A percentile compares a stretch with the other conserved stretches of the same genome.
Conservation (phyloP, 1,140 invertebrate genomes). For the Orius insidiosus region DNA sequence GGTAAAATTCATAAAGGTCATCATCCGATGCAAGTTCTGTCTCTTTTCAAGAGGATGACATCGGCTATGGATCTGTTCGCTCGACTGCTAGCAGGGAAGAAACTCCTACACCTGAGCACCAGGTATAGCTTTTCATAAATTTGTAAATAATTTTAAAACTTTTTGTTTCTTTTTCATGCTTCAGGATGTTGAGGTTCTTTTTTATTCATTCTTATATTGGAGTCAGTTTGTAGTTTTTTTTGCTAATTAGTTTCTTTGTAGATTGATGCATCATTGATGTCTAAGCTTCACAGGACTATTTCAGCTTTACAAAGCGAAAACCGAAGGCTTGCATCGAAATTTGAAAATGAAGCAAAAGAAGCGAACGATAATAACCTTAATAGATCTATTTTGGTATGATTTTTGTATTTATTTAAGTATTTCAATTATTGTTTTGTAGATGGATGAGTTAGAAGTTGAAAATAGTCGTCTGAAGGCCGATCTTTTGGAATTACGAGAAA, state of each 20-base stretch:
- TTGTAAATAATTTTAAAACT: too few species aligned
- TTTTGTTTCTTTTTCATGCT: too few species aligned
- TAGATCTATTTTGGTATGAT: background rate
- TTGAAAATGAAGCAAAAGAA: constrained; percentile 30
- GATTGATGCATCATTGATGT: constrained; percentile 52
- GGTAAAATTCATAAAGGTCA: constrained; percentile 30
- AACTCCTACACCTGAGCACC: constrained; percentile 30
- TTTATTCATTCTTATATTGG: too few species aligned
- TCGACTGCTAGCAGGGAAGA: constrained; percentile 29
- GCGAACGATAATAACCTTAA: too few species aligned
- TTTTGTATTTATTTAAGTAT: background rate
- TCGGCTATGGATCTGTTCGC: constrained; percentile 56
- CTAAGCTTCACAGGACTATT: constrained; percentile 68
- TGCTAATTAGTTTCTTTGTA: too few species aligned
- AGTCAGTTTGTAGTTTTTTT: too few species aligned
- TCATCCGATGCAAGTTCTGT: constrained; percentile 34
- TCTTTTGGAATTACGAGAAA: constrained; percentile 48
- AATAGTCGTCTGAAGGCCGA: constrained; percentile 74
- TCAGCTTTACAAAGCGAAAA: constrained; percentile 58
- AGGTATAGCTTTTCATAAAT: constrained; percentile 20
- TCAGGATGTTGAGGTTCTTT: too few species aligned
- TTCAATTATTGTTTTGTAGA: constrained; percentile 19
- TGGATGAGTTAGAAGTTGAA: constrained; percentile 81
- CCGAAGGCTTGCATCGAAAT: constrained; percentile 40
- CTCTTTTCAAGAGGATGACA: constrained; percentile 37